These are phyloP conservation scores for Polypterus senegalus DNA, from an alignment of 2,113 vertebrate genomes.

Conservation along the genomic window DNA sequence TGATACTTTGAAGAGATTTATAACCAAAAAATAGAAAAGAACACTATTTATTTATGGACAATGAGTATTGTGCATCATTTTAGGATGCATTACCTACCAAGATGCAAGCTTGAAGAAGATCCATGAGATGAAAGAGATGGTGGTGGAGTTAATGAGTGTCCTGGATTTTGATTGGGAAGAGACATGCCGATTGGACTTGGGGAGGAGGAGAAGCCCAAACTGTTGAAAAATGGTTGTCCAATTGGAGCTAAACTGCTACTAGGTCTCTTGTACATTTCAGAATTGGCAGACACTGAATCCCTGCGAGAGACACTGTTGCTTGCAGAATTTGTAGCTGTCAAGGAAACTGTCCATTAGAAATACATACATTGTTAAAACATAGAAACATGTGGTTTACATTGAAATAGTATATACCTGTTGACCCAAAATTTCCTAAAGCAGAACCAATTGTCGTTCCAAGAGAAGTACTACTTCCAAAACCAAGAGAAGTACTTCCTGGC, in stretches of 20 bases:
- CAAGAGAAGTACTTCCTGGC: constrained; percentile 74
- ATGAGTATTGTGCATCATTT: neutral
- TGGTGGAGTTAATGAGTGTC: constrained; percentile 93
- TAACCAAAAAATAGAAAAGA: neutral
- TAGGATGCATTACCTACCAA: constrained; percentile 48
- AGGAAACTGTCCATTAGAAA: constrained; percentile 30
- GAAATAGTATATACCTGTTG: constrained; percentile 66
- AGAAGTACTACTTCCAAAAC: constrained; percentile 79
- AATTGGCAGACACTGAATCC: constrained; percentile 88
- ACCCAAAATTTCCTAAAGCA: constrained; percentile 84
- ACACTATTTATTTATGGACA: neutral
- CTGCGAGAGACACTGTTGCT: constrained; percentile 88
- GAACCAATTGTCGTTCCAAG: constrained; percentile 83
- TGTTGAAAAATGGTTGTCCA: constrained; percentile 94
- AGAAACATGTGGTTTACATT: constrained; percentile 9
- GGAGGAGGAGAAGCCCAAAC: constrained; percentile 94
- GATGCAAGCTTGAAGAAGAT: constrained; percentile 93
- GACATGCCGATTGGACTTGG: constrained; percentile 92
- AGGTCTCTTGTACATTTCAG: constrained; percentile 90
- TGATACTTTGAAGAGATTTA: neutral
- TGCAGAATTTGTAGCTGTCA: constrained; percentile 84
- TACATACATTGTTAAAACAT: neutral
- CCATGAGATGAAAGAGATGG: constrained; percentile 94
- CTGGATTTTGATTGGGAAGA: constrained; percentile 81
- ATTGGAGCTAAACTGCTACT: constrained; percentile 91